Evolutionary conservation across 2,113 vertebrate genomes (phyloP).

Genomic region (Elanoides forficatus): DNA sequence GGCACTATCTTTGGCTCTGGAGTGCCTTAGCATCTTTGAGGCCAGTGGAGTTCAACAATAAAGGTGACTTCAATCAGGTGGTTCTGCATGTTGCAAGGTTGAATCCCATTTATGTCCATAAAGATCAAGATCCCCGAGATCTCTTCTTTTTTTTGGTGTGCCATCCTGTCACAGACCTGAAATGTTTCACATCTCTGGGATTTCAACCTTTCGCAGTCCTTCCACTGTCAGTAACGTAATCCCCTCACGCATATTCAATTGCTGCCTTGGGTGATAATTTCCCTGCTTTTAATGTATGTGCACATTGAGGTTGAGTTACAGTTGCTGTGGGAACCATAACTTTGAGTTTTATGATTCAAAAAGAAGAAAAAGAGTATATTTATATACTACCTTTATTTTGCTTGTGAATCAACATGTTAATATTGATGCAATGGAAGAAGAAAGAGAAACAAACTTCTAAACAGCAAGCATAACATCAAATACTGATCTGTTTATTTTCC

Average conservation of each 20-base stretch:
- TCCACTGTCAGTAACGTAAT: background rate
- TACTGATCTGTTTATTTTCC: background rate
- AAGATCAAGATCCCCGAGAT: background rate
- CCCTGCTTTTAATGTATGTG: constrained; percentile 21
- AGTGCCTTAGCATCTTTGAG: background rate
- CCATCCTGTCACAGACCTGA: background rate
- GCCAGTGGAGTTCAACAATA: background rate
- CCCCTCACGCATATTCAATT: background rate
- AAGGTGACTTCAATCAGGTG: background rate
- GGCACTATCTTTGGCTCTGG: background rate
- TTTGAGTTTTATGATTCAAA: constrained; percentile 32
- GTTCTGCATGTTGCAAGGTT: background rate
- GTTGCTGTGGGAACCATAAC: constrained; percentile 58
- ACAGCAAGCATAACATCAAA: background rate
- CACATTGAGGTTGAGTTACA: constrained; percentile 25
- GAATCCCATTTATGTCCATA: background rate
- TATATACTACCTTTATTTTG: constrained; percentile 6
- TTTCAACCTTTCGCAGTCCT: background rate
- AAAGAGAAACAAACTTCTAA: constrained; percentile 18
- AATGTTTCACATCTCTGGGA: background rate
- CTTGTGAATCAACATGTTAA: constrained; percentile 27
- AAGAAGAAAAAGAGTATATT: background rate
- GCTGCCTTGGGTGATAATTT: constrained; percentile 15
- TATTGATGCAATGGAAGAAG: constrained; percentile 7
- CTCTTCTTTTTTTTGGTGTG: background rate